Evolutionary conservation across 2,113 vertebrate species (phyloP).

Genomic region (Cynocephalus volans): DNA sequence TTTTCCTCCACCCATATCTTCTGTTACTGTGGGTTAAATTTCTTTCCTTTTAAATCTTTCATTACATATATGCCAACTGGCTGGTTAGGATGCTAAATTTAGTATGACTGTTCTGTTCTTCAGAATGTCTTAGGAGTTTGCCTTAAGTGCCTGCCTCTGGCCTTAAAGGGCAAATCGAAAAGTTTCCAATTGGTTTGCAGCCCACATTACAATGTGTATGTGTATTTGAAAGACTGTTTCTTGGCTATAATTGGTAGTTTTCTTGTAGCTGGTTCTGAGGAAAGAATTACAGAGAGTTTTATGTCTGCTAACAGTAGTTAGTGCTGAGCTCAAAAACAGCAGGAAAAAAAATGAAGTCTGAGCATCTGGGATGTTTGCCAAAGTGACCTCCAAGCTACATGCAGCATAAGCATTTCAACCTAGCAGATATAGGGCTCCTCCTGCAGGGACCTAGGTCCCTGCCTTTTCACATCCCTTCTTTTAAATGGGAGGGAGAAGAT

Average conservation of each 20-base stretch:
- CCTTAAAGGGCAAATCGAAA: constrained; percentile 81
- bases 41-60: constrained; percentile 74
- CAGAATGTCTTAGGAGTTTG: constrained; percentile 60
- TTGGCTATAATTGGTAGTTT: constrained; percentile 79
- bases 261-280: constrained; percentile 65
- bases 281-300: constrained; percentile 65
- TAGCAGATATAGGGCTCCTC: constrained; percentile 48
- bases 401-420: constrained; percentile 73
- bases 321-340: constrained; percentile 62
- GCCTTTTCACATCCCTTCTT: background rate
- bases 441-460: constrained; percentile 69
- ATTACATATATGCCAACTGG: constrained; percentile 58
- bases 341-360: constrained; percentile 80
- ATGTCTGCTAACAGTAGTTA: constrained; percentile 62
- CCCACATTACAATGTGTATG: constrained; percentile 54
- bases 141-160: constrained; percentile 71
- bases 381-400: constrained; percentile 79
- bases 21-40: constrained; percentile 18
- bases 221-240: constrained; percentile 77
- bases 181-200: constrained; percentile 61
- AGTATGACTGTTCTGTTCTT: constrained; percentile 64
- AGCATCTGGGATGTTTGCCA: constrained; percentile 76
- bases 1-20: background rate
- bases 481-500: constrained; percentile 10
- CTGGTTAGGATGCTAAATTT: constrained; percentile 74